phyloP scores from a whole-genome alignment of 1,140 invertebrate genomes.

The Drosophila willistoni region DNA sequence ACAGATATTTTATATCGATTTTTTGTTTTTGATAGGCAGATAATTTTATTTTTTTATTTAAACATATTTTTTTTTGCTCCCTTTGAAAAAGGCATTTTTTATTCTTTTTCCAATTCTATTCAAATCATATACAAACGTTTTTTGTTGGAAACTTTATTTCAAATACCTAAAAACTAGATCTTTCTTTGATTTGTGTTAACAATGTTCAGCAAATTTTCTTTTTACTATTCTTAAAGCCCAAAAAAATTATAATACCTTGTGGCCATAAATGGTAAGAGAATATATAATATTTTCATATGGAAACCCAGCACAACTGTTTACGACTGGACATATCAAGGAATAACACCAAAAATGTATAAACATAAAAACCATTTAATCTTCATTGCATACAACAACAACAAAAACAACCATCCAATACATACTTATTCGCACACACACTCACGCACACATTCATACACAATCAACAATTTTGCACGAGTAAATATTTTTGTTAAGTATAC shows the following conservation, averaged over 20 bases:
- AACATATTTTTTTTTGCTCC: too few relatives aligned
- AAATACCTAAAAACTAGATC: too few relatives aligned
- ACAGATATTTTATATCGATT: too few relatives aligned
- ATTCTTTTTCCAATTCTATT: too few relatives aligned
- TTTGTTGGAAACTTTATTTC: too few relatives aligned
- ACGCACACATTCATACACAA: constrained; percentile 17
- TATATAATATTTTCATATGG: constrained; percentile 22
- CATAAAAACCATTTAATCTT: constrained; percentile 77
- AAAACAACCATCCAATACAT: background rate
- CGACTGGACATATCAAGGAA: constrained; percentile 11
- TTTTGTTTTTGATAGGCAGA: too few relatives aligned
- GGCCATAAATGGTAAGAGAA: constrained; percentile 22
- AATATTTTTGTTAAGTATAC: constrained; percentile 79
- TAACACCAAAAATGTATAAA: constrained; percentile 59
- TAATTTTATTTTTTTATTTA: too few relatives aligned
- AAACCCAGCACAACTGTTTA: constrained; percentile 40
- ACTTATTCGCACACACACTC: background rate
- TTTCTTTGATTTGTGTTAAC: too few relatives aligned
- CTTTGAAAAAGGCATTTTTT: too few relatives aligned
- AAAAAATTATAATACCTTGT: background rate
- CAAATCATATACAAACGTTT: too few relatives aligned
- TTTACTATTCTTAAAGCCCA: too few relatives aligned
- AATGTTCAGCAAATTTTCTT: too few relatives aligned
- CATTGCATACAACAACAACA: constrained; percentile 39
- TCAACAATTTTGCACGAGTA: constrained; percentile 54